Conservation (phyloP, 1,140 invertebrate species). For the Lepidurus arcticus region DNA sequence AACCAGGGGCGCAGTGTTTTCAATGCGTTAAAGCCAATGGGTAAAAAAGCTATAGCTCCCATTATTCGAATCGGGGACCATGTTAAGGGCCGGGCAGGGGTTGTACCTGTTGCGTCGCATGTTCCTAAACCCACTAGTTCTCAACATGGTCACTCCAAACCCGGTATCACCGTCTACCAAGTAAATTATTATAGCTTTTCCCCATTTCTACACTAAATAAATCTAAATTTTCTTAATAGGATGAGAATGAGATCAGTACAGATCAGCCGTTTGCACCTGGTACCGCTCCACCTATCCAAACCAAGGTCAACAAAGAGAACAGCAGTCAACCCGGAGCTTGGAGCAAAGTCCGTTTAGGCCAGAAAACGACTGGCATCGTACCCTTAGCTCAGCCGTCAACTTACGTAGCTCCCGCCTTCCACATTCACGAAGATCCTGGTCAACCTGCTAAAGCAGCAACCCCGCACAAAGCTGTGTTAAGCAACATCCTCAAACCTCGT, state of each 20-base stretch:
- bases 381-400: slow-evolving; percentile 30
- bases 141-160: neutral
- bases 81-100: neutral
- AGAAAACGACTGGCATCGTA: neutral
- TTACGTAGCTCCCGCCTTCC: slow-evolving; percentile 12
- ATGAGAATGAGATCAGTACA: neutral
- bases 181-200: neutral
- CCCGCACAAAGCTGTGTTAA: slow-evolving; percentile 1
- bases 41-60: neutral
- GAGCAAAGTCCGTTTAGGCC: neutral
- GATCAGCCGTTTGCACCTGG: neutral
- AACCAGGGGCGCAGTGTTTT: neutral
- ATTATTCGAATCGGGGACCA: neutral
- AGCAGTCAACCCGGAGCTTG: neutral
- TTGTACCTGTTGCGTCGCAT: neutral
- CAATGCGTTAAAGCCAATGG: neutral
- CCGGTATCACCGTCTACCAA: neutral
- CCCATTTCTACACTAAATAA: neutral
- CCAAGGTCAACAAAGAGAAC: neutral
- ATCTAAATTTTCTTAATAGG: neutral
- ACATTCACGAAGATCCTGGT: slow-evolving; percentile 41
- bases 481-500: slow-evolving; percentile 30
- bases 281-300: neutral
- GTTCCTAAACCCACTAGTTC: neutral
- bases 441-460: slow-evolving; percentile 23